Conservation (phyloP, 2,113 vertebrate species). For the Mormoops blainvillei region DNA sequence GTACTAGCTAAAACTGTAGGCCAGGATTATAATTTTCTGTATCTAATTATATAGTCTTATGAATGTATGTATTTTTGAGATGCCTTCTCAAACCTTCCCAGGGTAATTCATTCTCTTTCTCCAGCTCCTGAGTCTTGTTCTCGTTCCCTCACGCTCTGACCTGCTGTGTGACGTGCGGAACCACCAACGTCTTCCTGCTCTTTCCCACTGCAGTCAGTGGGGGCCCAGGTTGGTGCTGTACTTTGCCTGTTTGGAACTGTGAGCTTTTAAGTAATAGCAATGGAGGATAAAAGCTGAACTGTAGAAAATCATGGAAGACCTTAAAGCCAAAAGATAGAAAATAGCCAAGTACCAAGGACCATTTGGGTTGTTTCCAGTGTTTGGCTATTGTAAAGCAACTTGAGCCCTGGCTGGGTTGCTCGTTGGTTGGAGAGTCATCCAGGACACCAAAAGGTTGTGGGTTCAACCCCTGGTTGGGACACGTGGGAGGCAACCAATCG, state of each 20-base stretch:
- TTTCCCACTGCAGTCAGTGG: rapidly evolving
- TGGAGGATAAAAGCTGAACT: not conserved
- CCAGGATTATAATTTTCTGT: not conserved
- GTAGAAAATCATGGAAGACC: not conserved
- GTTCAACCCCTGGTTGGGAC: too few relatives aligned
- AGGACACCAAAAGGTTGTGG: too few relatives aligned
- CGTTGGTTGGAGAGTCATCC: too few relatives aligned
- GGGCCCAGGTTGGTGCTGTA: not conserved
- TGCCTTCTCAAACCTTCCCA: not conserved
- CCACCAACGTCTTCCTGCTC: rapidly evolving
- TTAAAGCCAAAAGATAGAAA: not conserved
- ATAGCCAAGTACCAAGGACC: not conserved
- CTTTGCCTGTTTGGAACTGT: not conserved
- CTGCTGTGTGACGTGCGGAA: rapidly evolving
- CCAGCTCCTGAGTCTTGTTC: not conserved
- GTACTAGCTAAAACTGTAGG: not conserved
- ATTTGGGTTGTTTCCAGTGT: not conserved
- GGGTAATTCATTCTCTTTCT: not conserved
- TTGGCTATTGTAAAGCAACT: too few relatives aligned
- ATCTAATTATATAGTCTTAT: not conserved
- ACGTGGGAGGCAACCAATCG: too few relatives aligned
- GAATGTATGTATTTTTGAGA: not conserved
- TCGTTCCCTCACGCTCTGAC: not conserved
- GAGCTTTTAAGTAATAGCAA: not conserved
- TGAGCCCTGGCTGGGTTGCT: too few relatives aligned